Conservation (phyloP, 1,140 invertebrate genomes). For the Anadara kagoshimensis region DNA sequence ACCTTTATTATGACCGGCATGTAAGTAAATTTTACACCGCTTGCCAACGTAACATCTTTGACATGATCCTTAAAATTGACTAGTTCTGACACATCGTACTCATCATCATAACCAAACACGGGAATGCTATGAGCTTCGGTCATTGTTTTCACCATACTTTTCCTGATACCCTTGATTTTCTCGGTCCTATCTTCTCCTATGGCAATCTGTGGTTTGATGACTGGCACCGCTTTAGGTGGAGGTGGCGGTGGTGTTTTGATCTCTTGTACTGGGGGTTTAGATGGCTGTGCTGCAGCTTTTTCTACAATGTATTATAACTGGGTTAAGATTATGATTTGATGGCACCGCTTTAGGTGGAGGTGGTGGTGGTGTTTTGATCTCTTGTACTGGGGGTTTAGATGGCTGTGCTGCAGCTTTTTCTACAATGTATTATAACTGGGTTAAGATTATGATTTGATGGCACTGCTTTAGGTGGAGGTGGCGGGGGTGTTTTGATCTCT, state of each 20-base stretch:
- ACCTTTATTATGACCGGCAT: conserved; percentile 98
- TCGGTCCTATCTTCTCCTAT: conserved; percentile 69
- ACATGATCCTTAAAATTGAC: conserved; percentile 81
- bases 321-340: not conserved
- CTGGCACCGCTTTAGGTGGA: conserved; percentile 31
- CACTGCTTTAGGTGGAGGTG: conserved; percentile 29
- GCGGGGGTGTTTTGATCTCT: conserved; percentile 6
- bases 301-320: too few species aligned
- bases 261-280: not conserved
- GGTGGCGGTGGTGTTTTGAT: conserved; percentile 16
- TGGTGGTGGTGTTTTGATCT: conserved; percentile 11
- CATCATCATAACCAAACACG: conserved; percentile 77
- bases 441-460: not conserved
- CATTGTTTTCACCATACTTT: conserved; percentile 98
- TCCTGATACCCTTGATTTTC: conserved; percentile 83
- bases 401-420: conserved; percentile 12
- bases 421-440: too few species aligned
- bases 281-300: conserved; percentile 15
- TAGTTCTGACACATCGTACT: conserved; percentile 84
- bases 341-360: conserved; percentile 27
- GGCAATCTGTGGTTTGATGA: conserved; percentile 17
- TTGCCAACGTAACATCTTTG: conserved; percentile 80
- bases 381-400: not conserved
- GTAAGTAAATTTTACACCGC: conserved; percentile 88
- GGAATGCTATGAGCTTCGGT: conserved; percentile 84